Base-by-base conservation (phyloP, 2,888 invertebrate genomes). In the Actias luna region DNA sequence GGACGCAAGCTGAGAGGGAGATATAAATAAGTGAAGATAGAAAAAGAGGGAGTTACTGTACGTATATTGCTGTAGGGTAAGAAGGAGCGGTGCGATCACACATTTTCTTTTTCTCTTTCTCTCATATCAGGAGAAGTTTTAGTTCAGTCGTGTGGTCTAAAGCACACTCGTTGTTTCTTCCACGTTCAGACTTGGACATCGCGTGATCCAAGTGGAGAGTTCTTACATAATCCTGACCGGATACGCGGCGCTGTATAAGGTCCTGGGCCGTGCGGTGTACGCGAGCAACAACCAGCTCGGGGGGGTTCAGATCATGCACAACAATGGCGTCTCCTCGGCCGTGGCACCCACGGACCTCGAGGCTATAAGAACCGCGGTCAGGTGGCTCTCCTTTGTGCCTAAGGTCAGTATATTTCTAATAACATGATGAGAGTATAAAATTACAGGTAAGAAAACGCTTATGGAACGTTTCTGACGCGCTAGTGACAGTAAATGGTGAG, bases 181-280 rank as follows among this genome's bases (percentile, higher is more conserved):
- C 22, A 50, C 22, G 12, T 12, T 22, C 2, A 92, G 93, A 5
- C 77, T 93, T n/a, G 93, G 93, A 0, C 93, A 93, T 74, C 83
- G 93, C 1, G 93, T 93, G 0, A 91, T 93, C 69, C 93, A 98
- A 86, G 98, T 99, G 69, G 99, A 99, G 71, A 99, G 98, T 67
- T 99, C 99, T 0, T 99, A 99, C 86, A 98, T 99, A 65, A 99
- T 99, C 85, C 94, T 99, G 2, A 99, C 99, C 0, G 99, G 99
- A 0, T 98, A 97, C 82, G 96, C 96, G 63, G 99, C 99, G 0
- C 93, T 99, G n/a, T 99, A 99, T 90, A 98, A 98, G 93, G 94
- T 99, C 59, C 92, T 99, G 25, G 99, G 99, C 0, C 95, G 98
- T n/a, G 97, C 98, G 75, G 99, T 99, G 1, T 99, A 99, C 93